Base-by-base conservation (phyloP, 2,113 vertebrate species). In the Silurus glanis region DNA sequence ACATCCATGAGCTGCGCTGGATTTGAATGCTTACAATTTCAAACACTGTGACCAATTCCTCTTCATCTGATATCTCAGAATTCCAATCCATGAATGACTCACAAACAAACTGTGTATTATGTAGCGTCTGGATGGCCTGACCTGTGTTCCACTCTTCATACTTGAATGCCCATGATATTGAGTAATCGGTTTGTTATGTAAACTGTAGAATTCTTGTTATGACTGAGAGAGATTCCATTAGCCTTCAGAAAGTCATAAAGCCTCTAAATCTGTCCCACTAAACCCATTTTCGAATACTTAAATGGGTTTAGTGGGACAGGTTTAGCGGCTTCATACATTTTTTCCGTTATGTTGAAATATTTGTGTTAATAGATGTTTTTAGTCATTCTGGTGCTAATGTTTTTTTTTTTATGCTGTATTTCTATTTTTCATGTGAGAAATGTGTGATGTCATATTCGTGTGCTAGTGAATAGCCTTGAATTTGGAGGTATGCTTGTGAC, bases 401-500 rank as follows among this genome's bases (percentile, higher is more conserved):
- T 37, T 37, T 37, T 37, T 37, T 37, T 37, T 37, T 37, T 37
- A 37, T 37, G 37, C 37, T 37, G 37, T 37, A 37, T 37, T 37
- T 37, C 37, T 37, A 37, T 37, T 37, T 37, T 37, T 37, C 37
- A 37, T 37, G 37, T 37, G 37, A 37, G 37, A 37, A 37, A 37
- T 37, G 37, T 37, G 37, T 37, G 37, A 37, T 37, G 37, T 37
- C 37, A 37, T 37, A 37, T 37, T 37, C 37, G 37, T 66, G 23
- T n/a, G 55, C 61, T 23, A 67, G 58, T 83, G 51, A 87, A 83
- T 28, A 76, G 71, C 14, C 28, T 3, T 19, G 61, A 58, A 76
- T 76, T 67, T 53, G 61, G 28, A 56, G 19, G 28, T 75, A 12
- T 80, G 76, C 88, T 92, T 94, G 92, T 92, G 89, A 93, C 94